Conservation (phyloP, 2,797 vertebrate genomes). For the Cynodonichthys magdalenae region DNA sequence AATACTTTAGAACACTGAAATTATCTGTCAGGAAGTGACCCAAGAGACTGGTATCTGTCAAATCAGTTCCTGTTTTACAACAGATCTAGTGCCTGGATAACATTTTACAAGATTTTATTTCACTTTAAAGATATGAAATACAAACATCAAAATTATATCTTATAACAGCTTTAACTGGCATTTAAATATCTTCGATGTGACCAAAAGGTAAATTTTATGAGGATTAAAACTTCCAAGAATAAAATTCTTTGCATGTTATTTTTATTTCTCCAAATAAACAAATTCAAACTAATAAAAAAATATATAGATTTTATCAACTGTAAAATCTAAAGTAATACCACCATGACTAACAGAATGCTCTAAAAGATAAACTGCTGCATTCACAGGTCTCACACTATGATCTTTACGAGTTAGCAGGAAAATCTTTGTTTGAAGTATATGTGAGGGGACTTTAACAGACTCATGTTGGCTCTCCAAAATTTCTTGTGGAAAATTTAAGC, state of each 20-base stretch:
- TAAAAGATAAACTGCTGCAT: background rate
- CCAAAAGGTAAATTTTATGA: background rate
- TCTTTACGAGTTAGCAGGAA: background rate
- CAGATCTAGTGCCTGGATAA: background rate
- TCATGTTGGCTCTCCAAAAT: background rate
- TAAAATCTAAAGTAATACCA: background rate
- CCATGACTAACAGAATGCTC: background rate
- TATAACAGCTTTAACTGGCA: background rate
- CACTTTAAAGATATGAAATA: background rate
- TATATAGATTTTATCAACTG: too few relatives aligned
- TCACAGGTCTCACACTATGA: background rate
- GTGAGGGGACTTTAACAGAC: too few relatives aligned
- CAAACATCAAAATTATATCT: background rate
- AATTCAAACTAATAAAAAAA: background rate
- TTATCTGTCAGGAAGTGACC: too few relatives aligned
- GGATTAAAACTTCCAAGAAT: too few relatives aligned
- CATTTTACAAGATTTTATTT: background rate
- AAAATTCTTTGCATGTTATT: too few relatives aligned
- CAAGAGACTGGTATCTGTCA: background rate
- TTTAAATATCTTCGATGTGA: background rate
- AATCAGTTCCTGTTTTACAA: conserved; percentile 2
- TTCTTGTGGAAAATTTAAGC: background rate
- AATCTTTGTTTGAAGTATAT: background rate
- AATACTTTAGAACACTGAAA: background rate
- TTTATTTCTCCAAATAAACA: background rate